Percentiles rank a stretch among this genome's conserved stretches.
These are phyloP conservation scores for Chloropsis hardwickii DNA, from an alignment of 2,113 vertebrate genomes.

Conservation along the genomic window DNA sequence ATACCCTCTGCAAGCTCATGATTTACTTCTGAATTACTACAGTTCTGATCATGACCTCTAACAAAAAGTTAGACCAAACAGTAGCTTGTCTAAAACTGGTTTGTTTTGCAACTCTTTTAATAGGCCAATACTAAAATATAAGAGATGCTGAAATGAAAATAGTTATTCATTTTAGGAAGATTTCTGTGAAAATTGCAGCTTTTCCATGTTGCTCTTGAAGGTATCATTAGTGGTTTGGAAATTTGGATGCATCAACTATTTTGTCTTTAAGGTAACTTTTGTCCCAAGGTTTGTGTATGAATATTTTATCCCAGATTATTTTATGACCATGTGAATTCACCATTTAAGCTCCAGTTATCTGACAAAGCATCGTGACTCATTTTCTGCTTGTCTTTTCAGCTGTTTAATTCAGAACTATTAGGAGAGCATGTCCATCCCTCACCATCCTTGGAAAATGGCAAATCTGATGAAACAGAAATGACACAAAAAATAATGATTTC, in stretches of 20 bases:
- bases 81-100: background rate
- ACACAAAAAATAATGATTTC: background rate
- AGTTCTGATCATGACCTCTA: accelerated
- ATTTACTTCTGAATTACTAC: background rate
- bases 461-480: background rate
- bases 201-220: background rate
- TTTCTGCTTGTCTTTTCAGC: background rate
- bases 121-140: background rate
- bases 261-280: background rate
- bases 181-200: background rate
- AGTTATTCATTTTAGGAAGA: background rate
- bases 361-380: background rate
- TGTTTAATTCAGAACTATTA: background rate
- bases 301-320: background rate
- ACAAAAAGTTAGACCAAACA: background rate
- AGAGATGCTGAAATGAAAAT: accelerated
- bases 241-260: background rate
- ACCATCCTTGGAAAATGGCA: background rate
- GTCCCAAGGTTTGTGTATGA: background rate
- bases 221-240: background rate
- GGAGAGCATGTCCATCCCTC: background rate
- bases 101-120: background rate
- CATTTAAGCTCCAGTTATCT: background rate
- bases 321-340: background rate
- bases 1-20: background rate